Evolutionary conservation across 1,140 invertebrate genomes (phyloP), one percentile per base, ranked within the genome.

Genomic region (Megalopta genalis): DNA sequence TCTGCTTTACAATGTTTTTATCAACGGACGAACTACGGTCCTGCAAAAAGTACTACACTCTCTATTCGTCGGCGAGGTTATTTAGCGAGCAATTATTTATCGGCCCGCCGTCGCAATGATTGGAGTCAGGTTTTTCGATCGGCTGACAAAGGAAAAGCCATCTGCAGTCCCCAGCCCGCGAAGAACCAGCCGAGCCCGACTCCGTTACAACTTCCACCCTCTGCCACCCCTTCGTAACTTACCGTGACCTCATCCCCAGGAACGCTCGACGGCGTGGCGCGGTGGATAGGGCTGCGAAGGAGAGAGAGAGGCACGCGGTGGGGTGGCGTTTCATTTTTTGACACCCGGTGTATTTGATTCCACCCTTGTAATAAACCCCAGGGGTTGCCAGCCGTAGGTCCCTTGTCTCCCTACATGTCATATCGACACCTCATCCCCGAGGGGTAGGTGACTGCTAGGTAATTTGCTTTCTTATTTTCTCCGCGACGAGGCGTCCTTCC

Each of bases 311-410:
- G 21, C 18, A 83, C 80, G 82, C 82, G 72, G 71, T 88, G 88
- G 90, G 88, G 87, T 86, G 88, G 85, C 87, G 88, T 92, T 93
- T 93, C 91, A 93, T 93, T 93, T 93, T 93, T 93, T 92, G 92
- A 92, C 92, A 92, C 92, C 92, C 92, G 92, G 91, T 93, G 91
- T 93, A 93, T 92, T 93, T 93, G 92, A 93, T 93, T 93, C 91
- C 90, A 91, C 91, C 92, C 91, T 91, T 92, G 92, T 93, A 93
- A 93, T 93, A 93, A 93, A 93, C 91, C 91, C 91, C 90, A 89
- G 89, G 90, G 90, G 90, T 89, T 88, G 84, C 82, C 77, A 86
- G 77, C 82, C 82, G 80, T 82, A 63, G 81, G 69, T 87, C 82
- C 83, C 83, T 83, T 76, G 78, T 84, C 87, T 87, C 88, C 88